Evolutionary conservation across 2,797 vertebrate species (phyloP).

Genomic region (Lophotriccus pileatus): DNA sequence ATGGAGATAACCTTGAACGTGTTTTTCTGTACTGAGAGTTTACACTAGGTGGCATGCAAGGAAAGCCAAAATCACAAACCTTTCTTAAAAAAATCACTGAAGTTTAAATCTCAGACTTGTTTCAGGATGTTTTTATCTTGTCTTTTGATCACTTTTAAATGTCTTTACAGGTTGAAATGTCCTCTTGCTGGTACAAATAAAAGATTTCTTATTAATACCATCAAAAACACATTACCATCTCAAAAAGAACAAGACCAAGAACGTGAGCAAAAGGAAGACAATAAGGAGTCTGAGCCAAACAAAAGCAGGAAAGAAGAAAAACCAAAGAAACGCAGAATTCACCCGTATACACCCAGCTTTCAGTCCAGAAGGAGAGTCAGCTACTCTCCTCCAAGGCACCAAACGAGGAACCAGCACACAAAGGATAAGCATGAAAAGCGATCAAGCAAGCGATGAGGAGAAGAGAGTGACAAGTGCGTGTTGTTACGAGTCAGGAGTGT

Average conservation of each 20-base stretch:
- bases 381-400: constrained; percentile 70
- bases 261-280: constrained; percentile 64
- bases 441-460: constrained; percentile 61
- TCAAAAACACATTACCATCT: constrained; percentile 84
- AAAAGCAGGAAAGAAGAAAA: constrained; percentile 71
- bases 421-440: constrained; percentile 68
- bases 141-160: constrained; percentile 41
- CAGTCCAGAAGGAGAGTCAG: constrained; percentile 59
- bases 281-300: constrained; percentile 61
- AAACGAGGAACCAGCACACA: constrained; percentile 56
- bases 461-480: not conserved
- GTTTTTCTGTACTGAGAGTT: constrained; percentile 65
- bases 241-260: constrained; percentile 76
- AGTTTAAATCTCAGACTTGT: not conserved
- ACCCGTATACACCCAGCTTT: constrained; percentile 71
- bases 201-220: constrained; percentile 94
- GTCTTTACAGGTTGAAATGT: constrained; percentile 90
- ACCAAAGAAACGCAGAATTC: constrained; percentile 70
- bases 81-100: not conserved
- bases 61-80: constrained; percentile 59
- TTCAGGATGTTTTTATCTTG: not conserved
- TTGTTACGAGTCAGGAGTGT: not conserved
- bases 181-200: constrained; percentile 93
- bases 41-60: constrained; percentile 83
- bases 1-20: not conserved